Base-by-base conservation (phyloP, 1,140 invertebrate genomes). In the Scylla paramamosain region DNA sequence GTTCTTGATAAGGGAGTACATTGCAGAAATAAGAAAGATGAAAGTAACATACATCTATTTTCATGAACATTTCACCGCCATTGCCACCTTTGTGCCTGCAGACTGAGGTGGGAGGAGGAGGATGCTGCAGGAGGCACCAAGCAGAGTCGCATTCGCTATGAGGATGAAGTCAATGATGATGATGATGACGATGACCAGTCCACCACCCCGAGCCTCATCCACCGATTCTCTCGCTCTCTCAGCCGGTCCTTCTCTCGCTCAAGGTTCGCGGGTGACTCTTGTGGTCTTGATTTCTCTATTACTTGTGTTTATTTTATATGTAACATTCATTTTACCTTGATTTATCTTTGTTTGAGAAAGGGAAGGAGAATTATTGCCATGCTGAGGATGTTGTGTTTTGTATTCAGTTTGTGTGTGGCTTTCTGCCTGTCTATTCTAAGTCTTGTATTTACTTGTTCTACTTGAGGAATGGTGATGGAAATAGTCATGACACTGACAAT, bases 191-290 rank as follows among this genome's bases (percentile, higher is more conserved):
- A 86, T n/a, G 94, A 94, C n/a, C 77, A 77, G n/a, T 25, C 31
- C 16, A 84, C 88, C 20, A 95, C 95, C 12, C 88, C 52, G 0
- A 84, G 91, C 52, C 86, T 95, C n/a, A 91, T 96, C 29, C 95
- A 94, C 46, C 91, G 94, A 8, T 94, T 96, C 87, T 95, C 95
- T 45, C 91, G 94, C 46, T 95, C 93, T 29, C 93, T 96, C 20
- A 94, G 94, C 28, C 90, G 96, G 82, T 96, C 96, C 10, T 93
- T 96, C 87, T 96, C 96, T 0, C 88, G 96, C 16, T 96, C 96
- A 25, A 52, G 92, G 82, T 96, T 93, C 2, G 82, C 28, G 20
- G 92, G 77, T 7, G 92, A 52, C 32, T 92, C 82, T 16, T 32
- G 90, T 91, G 59, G 46, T 59, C 52, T 59, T 20, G 10, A 8